phyloP scores from a whole-genome alignment of 2,888 invertebrate genomes.

The Epirrita christyi region DNA sequence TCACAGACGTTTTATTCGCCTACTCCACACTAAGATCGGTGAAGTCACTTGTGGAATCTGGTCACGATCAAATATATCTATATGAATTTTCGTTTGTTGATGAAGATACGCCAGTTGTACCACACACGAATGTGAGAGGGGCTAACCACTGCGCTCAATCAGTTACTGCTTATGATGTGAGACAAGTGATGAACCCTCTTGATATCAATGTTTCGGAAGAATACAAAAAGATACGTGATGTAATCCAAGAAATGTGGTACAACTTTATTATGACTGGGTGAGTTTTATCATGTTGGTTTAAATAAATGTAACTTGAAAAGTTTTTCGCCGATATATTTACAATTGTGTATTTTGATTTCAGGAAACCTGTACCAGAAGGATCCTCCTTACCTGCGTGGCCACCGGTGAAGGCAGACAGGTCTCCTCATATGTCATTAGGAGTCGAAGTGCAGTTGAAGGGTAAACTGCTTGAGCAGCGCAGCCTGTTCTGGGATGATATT shows the following conservation, averaged over 20 bases:
- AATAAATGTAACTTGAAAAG: too few species aligned
- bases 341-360: constrained; percentile 33
- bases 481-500: constrained; percentile 54
- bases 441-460: constrained; percentile 40
- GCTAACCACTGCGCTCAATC: constrained; percentile 54
- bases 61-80: constrained; percentile 56
- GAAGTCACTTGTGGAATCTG: constrained; percentile 48
- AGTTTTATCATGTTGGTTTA: too few species aligned
- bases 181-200: constrained; percentile 14
- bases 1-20: constrained; percentile 60
- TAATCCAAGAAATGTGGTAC: constrained; percentile 52
- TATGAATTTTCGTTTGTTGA: constrained; percentile 58
- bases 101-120: constrained; percentile 40
- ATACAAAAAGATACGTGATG: constrained; percentile 41
- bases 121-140: constrained; percentile 45
- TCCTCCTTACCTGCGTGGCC: constrained; percentile 50
- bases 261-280: constrained; percentile 50
- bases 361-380: constrained; percentile 49
- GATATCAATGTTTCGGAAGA: constrained; percentile 38
- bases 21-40: constrained; percentile 47
- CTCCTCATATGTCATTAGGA: constrained; percentile 53
- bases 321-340: constrained; percentile 12
- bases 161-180: constrained; percentile 39
- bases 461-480: constrained; percentile 41
- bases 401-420: constrained; percentile 36